phyloP scores from a whole-genome alignment of 2,113 vertebrate species.

The Brachyhypopomus gauderio region DNA sequence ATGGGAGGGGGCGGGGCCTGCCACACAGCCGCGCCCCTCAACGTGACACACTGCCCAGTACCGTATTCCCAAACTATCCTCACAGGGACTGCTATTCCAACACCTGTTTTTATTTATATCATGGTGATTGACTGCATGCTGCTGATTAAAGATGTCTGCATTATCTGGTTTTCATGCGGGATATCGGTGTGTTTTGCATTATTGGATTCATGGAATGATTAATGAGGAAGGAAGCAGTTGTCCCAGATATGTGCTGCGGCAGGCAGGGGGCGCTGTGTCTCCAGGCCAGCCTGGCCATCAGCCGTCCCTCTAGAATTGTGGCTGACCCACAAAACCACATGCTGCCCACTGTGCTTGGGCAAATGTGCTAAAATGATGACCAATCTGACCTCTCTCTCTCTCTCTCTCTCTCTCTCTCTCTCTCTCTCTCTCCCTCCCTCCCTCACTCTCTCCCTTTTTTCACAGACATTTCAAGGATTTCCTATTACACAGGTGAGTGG shows the following conservation, averaged over 20 bases:
- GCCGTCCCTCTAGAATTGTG: constrained; percentile 22
- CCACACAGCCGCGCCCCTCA: no score
- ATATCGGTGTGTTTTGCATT: not conserved
- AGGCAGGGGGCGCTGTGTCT: constrained; percentile 39
- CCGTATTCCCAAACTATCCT: no score
- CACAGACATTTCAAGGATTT: constrained; percentile 86
- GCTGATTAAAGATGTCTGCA: not conserved
- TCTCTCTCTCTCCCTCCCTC: constrained; percentile 30
- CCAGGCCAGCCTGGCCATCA: not conserved
- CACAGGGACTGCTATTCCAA: no score
- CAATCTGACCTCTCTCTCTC: constrained; percentile 42
- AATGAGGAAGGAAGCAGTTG: not conserved
- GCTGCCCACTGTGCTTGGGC: constrained; percentile 36
- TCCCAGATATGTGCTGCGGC: constrained; percentile 16
- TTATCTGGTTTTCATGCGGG: not conserved
- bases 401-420: not conserved
- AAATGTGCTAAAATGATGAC: constrained; percentile 44
- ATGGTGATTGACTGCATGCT: not conserved
- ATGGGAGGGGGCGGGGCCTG: not conserved
- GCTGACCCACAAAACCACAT: constrained; percentile 55
- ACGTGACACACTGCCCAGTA: no score
- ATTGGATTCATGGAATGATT: not conserved
- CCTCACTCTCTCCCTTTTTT: constrained; percentile 62
- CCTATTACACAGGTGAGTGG: constrained; percentile 83
- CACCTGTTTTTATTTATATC: no score